Conservation (phyloP, 2,113 vertebrate genomes). For the Ascaphus truei region DNA sequence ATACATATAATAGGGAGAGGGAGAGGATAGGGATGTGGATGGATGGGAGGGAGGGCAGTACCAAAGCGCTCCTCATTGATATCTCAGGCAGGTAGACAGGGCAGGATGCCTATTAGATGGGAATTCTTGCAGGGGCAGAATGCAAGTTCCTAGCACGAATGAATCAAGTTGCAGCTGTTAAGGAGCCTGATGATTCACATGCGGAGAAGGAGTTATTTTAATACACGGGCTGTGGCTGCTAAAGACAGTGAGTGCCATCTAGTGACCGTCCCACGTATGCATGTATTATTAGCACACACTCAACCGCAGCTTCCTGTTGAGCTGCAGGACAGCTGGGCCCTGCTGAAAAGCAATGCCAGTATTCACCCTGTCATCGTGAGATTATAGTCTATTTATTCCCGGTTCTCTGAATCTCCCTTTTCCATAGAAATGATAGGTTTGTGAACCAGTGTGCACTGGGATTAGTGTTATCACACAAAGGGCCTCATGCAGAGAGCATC, state of each 20-base stretch:
- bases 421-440: not conserved
- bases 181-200: constrained; percentile 4
- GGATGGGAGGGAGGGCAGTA: not conserved
- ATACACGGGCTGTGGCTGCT: not conserved
- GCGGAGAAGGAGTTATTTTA: not conserved
- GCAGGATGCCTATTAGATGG: constrained; percentile 1
- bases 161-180: constrained; percentile 16
- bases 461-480: not conserved
- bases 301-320: not conserved
- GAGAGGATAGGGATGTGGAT: constrained; percentile 29
- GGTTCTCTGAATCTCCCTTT: not conserved
- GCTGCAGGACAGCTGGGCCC: not conserved
- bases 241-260: constrained; percentile 54
- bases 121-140: constrained; percentile 21
- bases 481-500: too few species aligned
- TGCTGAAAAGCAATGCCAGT: too few species aligned
- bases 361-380: too few species aligned
- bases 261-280: constrained; percentile 21
- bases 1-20: constrained; percentile 4
- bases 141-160: constrained; percentile 18
- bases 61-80: constrained; percentile 3
- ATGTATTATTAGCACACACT: too few species aligned
- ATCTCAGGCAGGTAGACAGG: constrained; percentile 48
- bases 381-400: too few species aligned
- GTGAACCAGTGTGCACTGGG: not conserved